Evolutionary conservation across 2,888 invertebrate species (phyloP).

Genomic region (Mimachlamys varia): DNA sequence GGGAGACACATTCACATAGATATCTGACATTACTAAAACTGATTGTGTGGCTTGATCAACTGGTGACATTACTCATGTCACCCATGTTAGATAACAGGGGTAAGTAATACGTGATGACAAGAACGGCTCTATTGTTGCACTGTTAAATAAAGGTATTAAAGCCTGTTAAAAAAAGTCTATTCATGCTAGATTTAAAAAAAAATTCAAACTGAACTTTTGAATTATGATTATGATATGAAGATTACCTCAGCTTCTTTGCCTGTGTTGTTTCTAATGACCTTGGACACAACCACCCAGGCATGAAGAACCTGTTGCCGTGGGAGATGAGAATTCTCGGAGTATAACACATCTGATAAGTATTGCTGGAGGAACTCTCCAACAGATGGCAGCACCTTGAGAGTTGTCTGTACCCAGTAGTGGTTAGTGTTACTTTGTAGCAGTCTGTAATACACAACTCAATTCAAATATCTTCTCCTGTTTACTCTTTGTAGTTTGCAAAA

Average conservation of each 20-base stretch:
- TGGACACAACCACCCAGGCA: slow-evolving; percentile 69
- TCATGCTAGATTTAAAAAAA: not conserved
- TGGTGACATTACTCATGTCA: too few species aligned
- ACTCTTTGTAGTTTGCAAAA: too few species aligned
- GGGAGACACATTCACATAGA: too few species aligned
- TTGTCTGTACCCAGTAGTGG: slow-evolving; percentile 75
- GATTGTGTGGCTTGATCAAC: too few species aligned
- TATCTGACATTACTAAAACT: too few species aligned
- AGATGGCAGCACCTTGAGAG: slow-evolving; percentile 70
- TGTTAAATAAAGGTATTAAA: too few species aligned
- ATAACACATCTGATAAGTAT: slow-evolving; percentile 53
- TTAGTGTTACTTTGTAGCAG: slow-evolving; percentile 72
- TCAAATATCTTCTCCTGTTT: not conserved
- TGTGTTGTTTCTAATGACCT: slow-evolving; percentile 56
- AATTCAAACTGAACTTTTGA: not conserved
- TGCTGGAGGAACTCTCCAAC: slow-evolving; percentile 57
- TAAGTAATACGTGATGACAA: too few species aligned
- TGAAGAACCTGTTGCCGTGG: slow-evolving; percentile 55
- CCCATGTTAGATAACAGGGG: too few species aligned
- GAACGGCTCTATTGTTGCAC: too few species aligned
- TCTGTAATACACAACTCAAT: slow-evolving; percentile 60
- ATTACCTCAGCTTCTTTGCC: slow-evolving; percentile 49
- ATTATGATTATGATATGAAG: not conserved
- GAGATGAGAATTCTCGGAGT: not conserved
- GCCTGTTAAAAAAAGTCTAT: too few species aligned